phyloP scores from a whole-genome alignment of 2,888 invertebrate species.

The Cacoxenus indagator region DNA sequence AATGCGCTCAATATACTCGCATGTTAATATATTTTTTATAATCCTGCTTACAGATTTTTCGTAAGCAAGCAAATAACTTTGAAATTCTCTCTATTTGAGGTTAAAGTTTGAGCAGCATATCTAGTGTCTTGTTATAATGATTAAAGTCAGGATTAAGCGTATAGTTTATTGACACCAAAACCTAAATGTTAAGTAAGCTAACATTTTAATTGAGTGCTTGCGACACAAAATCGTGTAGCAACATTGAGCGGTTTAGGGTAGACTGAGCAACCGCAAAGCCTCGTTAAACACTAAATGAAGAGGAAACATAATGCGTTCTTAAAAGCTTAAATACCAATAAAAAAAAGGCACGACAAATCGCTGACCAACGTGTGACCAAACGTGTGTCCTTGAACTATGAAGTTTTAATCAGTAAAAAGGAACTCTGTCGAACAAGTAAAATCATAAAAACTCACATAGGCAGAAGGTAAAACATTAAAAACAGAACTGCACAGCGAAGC shows the following conservation, averaged over 20 bases:
- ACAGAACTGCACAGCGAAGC: too few species aligned
- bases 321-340: background rate
- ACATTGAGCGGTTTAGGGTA: too few species aligned
- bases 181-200: background rate
- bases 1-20: background rate
- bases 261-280: too few species aligned
- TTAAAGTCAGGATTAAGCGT: background rate
- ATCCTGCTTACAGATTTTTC: background rate
- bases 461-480: background rate
- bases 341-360: background rate
- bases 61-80: background rate
- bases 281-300: background rate
- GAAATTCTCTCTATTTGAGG: background rate
- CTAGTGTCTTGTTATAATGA: background rate
- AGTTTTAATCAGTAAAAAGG: constrained; percentile 24
- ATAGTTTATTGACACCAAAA: background rate
- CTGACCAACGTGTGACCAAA: constrained; percentile 18
- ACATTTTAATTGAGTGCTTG: background rate
- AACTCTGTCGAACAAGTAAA: background rate
- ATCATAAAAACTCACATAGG: background rate
- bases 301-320: background rate
- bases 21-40: too few species aligned
- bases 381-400: constrained; percentile 41
- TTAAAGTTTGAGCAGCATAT: background rate
- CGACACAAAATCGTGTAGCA: background rate